A percentile compares a stretch with the other conserved stretches of the same genome.
Conservation (phyloP, 2,113 vertebrate genomes). For the Spilogale gracilis region DNA sequence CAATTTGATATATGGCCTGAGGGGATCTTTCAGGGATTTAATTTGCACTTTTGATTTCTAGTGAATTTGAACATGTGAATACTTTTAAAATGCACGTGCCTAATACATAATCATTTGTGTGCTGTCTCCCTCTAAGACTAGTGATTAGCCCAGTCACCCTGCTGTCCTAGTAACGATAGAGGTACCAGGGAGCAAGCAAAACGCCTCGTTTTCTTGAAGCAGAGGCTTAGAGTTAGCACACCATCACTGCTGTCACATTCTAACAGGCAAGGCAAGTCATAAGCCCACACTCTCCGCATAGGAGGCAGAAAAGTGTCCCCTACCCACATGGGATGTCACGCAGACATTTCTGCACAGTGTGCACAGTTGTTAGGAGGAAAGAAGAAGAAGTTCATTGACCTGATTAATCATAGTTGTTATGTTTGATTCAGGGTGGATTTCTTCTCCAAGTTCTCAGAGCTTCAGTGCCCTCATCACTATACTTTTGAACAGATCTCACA, state of each 20-base stretch:
- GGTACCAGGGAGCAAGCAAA: neutral
- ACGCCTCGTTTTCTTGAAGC: neutral
- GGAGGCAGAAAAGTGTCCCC: accelerated
- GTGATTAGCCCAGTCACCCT: neutral
- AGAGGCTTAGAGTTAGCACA: neutral
- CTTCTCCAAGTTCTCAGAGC: neutral
- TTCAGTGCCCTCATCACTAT: neutral
- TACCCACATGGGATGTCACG: neutral
- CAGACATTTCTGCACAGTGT: neutral
- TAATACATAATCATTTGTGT: neutral
- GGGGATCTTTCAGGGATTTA: neutral
- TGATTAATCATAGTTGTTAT: neutral
- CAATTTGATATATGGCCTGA: neutral
- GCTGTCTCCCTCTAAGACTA: neutral
- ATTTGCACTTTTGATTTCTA: neutral
- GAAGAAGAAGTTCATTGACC: neutral
- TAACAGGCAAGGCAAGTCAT: neutral
- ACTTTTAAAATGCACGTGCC: neutral
- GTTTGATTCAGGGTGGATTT: neutral
- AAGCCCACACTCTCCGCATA: too few species aligned
- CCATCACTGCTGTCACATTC: neutral
- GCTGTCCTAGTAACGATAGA: neutral
- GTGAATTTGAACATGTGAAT: neutral
- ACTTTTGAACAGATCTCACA: neutral
- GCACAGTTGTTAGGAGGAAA: neutral